These are phyloP conservation scores for Theristicus caerulescens DNA, from an alignment of 2,113 vertebrate species.

Conservation along the genomic window DNA sequence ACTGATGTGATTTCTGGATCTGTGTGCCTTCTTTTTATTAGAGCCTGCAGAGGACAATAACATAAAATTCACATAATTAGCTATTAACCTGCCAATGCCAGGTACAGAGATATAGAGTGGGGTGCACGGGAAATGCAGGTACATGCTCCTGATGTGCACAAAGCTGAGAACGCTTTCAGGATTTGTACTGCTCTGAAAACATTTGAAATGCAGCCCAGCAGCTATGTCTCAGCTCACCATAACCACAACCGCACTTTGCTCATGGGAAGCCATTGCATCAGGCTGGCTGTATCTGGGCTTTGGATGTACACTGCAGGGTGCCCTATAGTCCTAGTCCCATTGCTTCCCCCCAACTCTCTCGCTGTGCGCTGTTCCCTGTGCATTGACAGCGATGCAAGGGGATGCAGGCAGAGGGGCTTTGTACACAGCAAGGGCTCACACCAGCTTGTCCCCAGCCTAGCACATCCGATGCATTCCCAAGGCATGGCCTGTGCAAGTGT, in stretches of 20 bases:
- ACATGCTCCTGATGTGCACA: background rate
- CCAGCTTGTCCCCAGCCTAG: background rate
- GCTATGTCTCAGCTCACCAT: background rate
- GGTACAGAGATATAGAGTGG: background rate
- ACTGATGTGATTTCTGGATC: background rate
- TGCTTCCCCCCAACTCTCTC: no score
- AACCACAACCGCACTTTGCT: background rate
- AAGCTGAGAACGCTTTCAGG: background rate
- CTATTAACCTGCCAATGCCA: background rate
- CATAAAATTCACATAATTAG: background rate
- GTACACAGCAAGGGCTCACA: background rate
- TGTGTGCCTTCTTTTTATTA: background rate
- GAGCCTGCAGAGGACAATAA: background rate
- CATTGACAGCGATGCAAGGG: background rate
- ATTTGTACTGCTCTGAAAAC: background rate
- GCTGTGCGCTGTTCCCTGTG: background rate
- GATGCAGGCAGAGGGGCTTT: background rate
- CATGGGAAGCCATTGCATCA: background rate
- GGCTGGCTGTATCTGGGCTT: background rate
- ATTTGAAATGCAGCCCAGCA: background rate
- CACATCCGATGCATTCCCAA: background rate
- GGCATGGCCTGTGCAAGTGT: background rate
- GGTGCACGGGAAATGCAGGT: background rate
- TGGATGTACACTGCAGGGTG: background rate
- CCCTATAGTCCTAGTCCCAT: accelerated